Base-by-base conservation (phyloP, 2,888 invertebrate genomes). In the Erannis defoliaria region DNA sequence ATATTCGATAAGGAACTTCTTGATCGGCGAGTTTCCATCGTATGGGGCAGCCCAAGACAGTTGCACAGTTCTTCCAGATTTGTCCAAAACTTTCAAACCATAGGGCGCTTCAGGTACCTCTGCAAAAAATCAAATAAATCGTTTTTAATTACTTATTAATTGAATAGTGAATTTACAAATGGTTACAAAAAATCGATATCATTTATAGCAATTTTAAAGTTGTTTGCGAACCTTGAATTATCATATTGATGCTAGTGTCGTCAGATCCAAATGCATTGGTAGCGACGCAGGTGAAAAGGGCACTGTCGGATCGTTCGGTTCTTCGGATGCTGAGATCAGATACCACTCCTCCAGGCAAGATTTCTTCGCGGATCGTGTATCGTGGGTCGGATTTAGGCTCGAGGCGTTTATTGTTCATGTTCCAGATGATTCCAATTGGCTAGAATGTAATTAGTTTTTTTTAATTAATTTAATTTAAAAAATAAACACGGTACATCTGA, bases 161-260 rank as follows among this genome's bases (percentile, higher is more conserved):
- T n/a, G 38, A 38, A 9, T 8, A 10, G 16, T 40, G 6, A 4
- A 14, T 40, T 38, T 37, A 16, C 14, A 38, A 38, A 14, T n/a
- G 1, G 10, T 40, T 5, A 19, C 0, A 10, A 40, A 40, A 19
- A 12, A 9, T 19, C 10, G 2, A 16, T 3, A 1, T 38, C 10
- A 38, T 9, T 38, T 18, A 9, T 38, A 18, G 5, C 16, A 12
- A 14, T 1, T 16, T n/a, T 0, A 53, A 48, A 31, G 80, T 5
- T 19, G 5, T 10, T 18, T 18, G 4, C n/a, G 23, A 89, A 95
- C 97, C 97, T 95, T 98, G 98, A 71, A 98, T 96, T 71, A 98
- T 98, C 95, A 98, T 96, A 85, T 98, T 98, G 79, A 98, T 98
- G 89, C 97, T 98, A n/a, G 98, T 97, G 77, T 98, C 98, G 81